Conservation (phyloP, 2,888 invertebrate genomes). For the Conus canariensis region DNA sequence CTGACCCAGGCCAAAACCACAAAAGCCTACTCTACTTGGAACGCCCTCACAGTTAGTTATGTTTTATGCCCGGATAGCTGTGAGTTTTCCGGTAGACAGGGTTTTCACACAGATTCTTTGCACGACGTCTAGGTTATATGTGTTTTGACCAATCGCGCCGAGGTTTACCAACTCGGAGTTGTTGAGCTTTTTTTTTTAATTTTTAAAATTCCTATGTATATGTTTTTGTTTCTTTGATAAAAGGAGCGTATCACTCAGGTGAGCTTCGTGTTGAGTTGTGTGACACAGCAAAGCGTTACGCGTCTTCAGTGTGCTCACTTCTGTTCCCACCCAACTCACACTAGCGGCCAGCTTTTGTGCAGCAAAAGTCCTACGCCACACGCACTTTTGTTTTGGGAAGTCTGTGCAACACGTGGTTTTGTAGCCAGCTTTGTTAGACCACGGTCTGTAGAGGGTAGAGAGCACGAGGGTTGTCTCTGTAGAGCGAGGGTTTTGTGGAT, state of each 20-base stretch:
- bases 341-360: too few relatives aligned
- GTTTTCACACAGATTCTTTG: too few relatives aligned
- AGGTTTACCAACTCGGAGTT: too few relatives aligned
- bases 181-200: too few relatives aligned
- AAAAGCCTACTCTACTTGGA: neutral
- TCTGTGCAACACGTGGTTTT: too few relatives aligned
- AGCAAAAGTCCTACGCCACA: neutral
- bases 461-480: slow-evolving; percentile 19
- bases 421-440: slow-evolving; percentile 26
- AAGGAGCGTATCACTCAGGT: neutral
- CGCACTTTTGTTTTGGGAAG: neutral
- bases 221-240: too few relatives aligned
- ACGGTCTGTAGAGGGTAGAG: slow-evolving; percentile 15
- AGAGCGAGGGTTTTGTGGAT: slow-evolving; percentile 38
- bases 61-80: too few relatives aligned
- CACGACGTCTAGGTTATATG: neutral
- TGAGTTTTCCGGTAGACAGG: too few relatives aligned
- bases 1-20: slow-evolving; percentile 20
- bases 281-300: neutral
- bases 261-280: neutral
- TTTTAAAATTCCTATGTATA: too few relatives aligned
- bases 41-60: neutral
- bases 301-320: too few relatives aligned
- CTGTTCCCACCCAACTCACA: too few relatives aligned
- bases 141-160: neutral